Evolutionary conservation across 1,140 invertebrate species (phyloP), one percentile per base, ranked within the genome.

Genomic region (Aphidius ervi): DNA sequence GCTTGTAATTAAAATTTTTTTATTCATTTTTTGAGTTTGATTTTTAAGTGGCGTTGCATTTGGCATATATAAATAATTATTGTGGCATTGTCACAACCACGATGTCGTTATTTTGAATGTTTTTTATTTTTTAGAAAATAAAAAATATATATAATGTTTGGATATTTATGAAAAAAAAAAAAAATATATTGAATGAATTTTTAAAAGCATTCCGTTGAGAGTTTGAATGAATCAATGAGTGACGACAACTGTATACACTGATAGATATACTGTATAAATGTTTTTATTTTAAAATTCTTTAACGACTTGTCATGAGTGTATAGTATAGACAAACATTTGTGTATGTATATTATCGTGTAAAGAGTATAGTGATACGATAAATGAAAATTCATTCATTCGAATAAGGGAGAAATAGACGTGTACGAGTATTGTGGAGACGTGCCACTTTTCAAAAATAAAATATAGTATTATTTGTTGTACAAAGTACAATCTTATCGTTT

Each of bases 191-290:
- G 52, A 54, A 54, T 54, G 52, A 54, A 16, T 40, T 54, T 40
- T n/a, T 54, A 54, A 54, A 54, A 54, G 52, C 52, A 54, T 54
- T 54, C 52, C 52, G 41, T 54, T 54, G 39, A 54, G 31, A 41
- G 5, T 31, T 39, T 37, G 39, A 40, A 43, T 8, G 42, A 54
- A 10, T 54, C 52, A 54, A 54, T 54, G 52, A 10, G 40, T 39
- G 40, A 52, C 52, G 52, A 31, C 23, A 4, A 31, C 16, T 16
- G 16, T 31, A 31, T 31, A 31, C 10, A 41, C 31, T 16, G n/a
- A 37, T 40, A n/a, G n/a, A 54, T 54, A 42, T 54, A n/a, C 39
- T n/a, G 1, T 9, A 8, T 42, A 37, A 10, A 8, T 43, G 42
- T 43, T 43, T 7, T 5, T 1, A 7, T 10, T 10, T 10, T 43